Percentiles rank a stretch among this genome's conserved stretches.
These are phyloP conservation scores for Platypus cylindrus DNA, from an alignment of 2,888 invertebrate genomes.

Conservation along the genomic window DNA sequence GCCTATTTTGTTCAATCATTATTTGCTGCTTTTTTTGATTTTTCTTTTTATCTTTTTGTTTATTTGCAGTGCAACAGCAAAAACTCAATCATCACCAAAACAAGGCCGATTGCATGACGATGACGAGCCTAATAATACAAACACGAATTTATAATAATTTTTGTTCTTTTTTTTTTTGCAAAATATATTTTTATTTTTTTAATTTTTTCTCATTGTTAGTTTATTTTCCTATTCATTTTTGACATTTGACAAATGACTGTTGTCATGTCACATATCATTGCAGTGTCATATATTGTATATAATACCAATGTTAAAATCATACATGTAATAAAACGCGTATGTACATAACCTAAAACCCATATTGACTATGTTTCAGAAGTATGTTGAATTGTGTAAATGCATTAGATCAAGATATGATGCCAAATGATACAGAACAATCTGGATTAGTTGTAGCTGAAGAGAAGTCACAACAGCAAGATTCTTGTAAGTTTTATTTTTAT, in stretches of 20 bases:
- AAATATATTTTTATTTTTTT: constrained; percentile 2
- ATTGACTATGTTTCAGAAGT: constrained; percentile 53
- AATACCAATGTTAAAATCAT: too few relatives aligned
- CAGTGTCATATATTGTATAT: too few relatives aligned
- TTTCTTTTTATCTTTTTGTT: constrained; percentile 2
- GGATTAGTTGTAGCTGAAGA: constrained; percentile 66
- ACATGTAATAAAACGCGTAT: too few relatives aligned
- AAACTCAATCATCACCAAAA: constrained; percentile 1
- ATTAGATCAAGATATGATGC: constrained; percentile 79
- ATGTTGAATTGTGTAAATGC: constrained; percentile 94
- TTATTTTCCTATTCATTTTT: too few relatives aligned
- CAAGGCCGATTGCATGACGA: constrained; percentile 3
- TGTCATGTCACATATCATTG: too few relatives aligned
- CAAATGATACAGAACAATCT: constrained; percentile 64
- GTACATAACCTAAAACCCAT: too few relatives aligned
- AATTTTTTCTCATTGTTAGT: too few relatives aligned
- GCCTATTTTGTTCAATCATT: too few relatives aligned
- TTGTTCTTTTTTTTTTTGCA: neutral
- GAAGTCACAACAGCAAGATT: constrained; percentile 65
- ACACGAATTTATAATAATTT: constrained; percentile 7
- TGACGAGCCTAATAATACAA: constrained; percentile 1
- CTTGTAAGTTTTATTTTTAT: constrained; percentile 48
- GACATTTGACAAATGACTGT: too few relatives aligned
- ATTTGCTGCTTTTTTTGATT: constrained; percentile 5
- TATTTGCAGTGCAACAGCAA: constrained; percentile 9